Percentiles rank a stretch among this genome's conserved stretches.
phyloP scores from a whole-genome alignment of 2,113 vertebrate genomes.

The Vombatus ursinus region DNA sequence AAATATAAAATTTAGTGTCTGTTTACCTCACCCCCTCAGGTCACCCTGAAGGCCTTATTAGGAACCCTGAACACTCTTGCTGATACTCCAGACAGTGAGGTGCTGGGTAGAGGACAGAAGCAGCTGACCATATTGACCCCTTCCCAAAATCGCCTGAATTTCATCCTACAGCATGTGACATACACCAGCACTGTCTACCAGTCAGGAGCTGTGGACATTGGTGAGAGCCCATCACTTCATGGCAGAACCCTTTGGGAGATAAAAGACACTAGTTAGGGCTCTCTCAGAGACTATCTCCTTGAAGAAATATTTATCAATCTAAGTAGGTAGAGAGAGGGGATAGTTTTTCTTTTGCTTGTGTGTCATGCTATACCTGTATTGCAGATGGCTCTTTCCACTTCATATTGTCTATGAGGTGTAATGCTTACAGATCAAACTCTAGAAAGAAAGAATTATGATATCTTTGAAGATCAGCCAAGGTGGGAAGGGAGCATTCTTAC shows the following conservation, averaged over 20 bases:
- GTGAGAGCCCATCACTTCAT: slow-evolving; percentile 63
- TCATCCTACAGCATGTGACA: slow-evolving; percentile 76
- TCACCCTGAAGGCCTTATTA: slow-evolving; percentile 76
- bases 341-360: not conserved
- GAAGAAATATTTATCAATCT: slow-evolving; percentile 23
- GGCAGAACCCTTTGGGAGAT: not conserved
- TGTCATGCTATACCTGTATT: not conserved
- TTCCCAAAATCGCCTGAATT: slow-evolving; percentile 71
- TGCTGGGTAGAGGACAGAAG: slow-evolving; percentile 75
- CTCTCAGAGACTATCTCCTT: not conserved
- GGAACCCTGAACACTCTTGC: slow-evolving; percentile 76
- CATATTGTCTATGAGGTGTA: not conserved
- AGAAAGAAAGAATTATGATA: not conserved
- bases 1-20: not conserved
- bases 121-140: slow-evolving; percentile 73
- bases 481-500: not conserved
- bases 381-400: not conserved
- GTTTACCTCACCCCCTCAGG: slow-evolving; percentile 57
- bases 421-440: not conserved
- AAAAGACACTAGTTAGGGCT: too few relatives aligned
- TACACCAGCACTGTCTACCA: slow-evolving; percentile 83
- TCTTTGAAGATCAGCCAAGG: not conserved
- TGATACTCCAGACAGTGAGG: slow-evolving; percentile 42
- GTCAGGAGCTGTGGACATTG: slow-evolving; percentile 74
- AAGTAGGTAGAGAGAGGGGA: not conserved